These are phyloP conservation scores for Ptyas mucosa DNA, from an alignment of 2,113 vertebrate genomes.

Conservation along the genomic window DNA sequence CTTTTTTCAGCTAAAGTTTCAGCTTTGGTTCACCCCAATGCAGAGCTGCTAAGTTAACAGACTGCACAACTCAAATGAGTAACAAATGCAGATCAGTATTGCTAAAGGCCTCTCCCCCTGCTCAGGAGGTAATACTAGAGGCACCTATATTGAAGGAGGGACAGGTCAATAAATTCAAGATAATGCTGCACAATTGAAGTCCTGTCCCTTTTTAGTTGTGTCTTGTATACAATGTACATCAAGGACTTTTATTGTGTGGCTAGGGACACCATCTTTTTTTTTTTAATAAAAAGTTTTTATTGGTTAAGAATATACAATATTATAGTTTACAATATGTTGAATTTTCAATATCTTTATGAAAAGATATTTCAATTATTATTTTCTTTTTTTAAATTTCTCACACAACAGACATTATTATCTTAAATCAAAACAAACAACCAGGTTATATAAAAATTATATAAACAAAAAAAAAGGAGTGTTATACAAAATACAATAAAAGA, in stretches of 20 bases:
- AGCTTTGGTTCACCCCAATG: background rate
- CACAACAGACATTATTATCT: too few species aligned
- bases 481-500: too few species aligned
- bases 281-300: too few species aligned
- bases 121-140: background rate
- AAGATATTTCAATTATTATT: too few species aligned
- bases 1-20: background rate
- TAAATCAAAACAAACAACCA: too few species aligned
- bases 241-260: background rate
- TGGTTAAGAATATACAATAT: too few species aligned
- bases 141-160: background rate
- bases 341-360: too few species aligned
- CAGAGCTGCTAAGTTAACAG: background rate
- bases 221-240: background rate
- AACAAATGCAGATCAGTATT: background rate
- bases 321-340: too few species aligned
- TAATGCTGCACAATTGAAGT: background rate
- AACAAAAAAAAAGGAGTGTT: too few species aligned
- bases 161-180: background rate
- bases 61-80: background rate
- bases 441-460: too few species aligned
- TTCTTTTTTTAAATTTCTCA: too few species aligned
- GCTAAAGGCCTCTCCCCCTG: background rate
- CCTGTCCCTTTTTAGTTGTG: background rate
- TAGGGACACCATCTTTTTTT: too few species aligned